Evolutionary conservation across 2,113 vertebrate genomes (phyloP), one percentile per base, ranked within the genome.

Genomic region (Lasiurus borealis): DNA sequence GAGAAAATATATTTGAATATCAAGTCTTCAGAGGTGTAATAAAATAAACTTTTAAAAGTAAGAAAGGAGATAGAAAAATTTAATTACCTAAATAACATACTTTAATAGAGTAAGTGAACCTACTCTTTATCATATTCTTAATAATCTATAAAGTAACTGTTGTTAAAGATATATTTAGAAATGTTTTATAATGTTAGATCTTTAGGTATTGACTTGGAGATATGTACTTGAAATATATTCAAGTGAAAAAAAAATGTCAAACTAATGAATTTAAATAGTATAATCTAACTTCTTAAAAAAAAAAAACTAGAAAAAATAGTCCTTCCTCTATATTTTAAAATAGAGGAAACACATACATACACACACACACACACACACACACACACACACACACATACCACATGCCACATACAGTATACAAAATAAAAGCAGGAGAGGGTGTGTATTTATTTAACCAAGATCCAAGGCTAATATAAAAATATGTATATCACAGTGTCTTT

Each of bases 151-250:
- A 91, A 78, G 8, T 48, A 92, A 10, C 2, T 84, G 23, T 34
- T 87, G 29, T 44, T 57, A 46, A 36, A 82, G 54, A 40, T 83
- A 36, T n/a, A 54, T 50, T 88, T 91, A 82, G 52, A 82, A 91
- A 88, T 72, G 64, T 95, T 8, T 85, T 92, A 88, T 78, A 72
- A 44, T 52, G 8, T 83, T 81, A 18, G 3, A 34, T 94, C 19
- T 92, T 82, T 90, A 78, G 19, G 27, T 84, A 64, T 21, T 73
- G 15, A 88, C 66, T 71, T 93, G 40, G 44, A 94, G 81, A 54
- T 34, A 75, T 25, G 23, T 11, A 50, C 14, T 19, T 62, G 36
- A 83, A 86, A 83, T 73, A 78, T 21, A 85, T 73, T 86, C 81
- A 44, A 64, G 7, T 89, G 31, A 62, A 73, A 88, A 91, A n/a